Percentiles rank a stretch among this genome's conserved stretches.
These are phyloP conservation scores for Heliconius hortense DNA, from an alignment of 2,888 invertebrate species.

Conservation along the genomic window DNA sequence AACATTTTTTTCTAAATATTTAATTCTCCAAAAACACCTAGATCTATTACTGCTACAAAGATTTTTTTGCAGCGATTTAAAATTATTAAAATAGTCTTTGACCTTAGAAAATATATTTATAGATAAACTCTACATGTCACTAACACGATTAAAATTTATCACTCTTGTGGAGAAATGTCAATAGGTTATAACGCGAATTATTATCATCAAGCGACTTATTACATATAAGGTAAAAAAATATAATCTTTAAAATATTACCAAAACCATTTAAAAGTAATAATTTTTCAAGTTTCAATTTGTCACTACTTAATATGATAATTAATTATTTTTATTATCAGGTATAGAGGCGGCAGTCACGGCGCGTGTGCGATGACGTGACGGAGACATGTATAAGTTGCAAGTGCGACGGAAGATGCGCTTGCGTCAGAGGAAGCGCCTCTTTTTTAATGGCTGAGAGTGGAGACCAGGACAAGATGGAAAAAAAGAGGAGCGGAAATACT, in stretches of 20 bases:
- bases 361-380: conserved; percentile 47
- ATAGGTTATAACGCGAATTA: conserved; percentile 7
- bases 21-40: neutral
- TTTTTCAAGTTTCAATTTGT: neutral
- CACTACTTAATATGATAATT: conserved; percentile 11
- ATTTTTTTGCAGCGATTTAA: neutral
- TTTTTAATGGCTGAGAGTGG: conserved; percentile 41
- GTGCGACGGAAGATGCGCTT: conserved; percentile 56
- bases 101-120: conserved; percentile 33
- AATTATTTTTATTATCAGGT: conserved; percentile 9
- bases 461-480: conserved; percentile 51
- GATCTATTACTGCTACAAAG: neutral
- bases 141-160: conserved; percentile 13
- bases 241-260: neutral
- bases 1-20: conserved; percentile 48
- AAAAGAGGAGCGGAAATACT: conserved; percentile 77
- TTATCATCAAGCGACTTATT: neutral
- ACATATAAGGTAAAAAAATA: neutral
- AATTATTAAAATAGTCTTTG: conserved; percentile 25
- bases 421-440: conserved; percentile 61
- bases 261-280: neutral
- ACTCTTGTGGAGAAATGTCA: conserved; percentile 25
- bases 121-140: conserved; percentile 28
- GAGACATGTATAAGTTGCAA: conserved; percentile 49
- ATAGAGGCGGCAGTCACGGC: conserved; percentile 40